Evolutionary conservation across 1,140 invertebrate species (phyloP), one percentile per base, ranked within the genome.

Genomic region (Cotesia glomerata): DNA sequence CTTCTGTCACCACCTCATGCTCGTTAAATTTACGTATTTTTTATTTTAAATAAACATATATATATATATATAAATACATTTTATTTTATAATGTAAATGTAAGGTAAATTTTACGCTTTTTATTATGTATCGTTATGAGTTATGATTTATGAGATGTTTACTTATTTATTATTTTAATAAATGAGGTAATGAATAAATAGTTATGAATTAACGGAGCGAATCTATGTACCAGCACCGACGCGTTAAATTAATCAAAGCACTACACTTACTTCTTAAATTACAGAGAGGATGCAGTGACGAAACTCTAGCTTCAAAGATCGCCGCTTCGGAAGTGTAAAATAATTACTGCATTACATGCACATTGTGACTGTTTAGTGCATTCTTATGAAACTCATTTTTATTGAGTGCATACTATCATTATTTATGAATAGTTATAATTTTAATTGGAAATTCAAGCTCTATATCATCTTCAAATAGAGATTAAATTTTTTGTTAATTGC

Each of bases 241-340:
- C 73, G 73, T 74, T 61, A 70, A 74, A 68, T 74, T 74, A 74
- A 74, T 74, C 54, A 69, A 74, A 54, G 73, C 54, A 32, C 61
- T 63, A 18, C 63, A 26, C 58, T 36, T 69, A 34, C 36, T 32
- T 32, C 14, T 69, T 59, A 39, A 59, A 36, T 13, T 71, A 80
- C 78, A 81, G 80, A 79, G 72, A 80, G 80, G 79, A 81, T 80
- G 80, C 80, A 81, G 74, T 74, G 75, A 76, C 75, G 77, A 76
- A 75, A 76, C 74, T 77, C 80, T 78, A 80, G 78, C 79, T 81
- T 82, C 81, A 75, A 79, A 81, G 80, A 81, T 80, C 77, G 75
- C 79, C 73, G 71, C 39, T 51, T 69, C 59, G 65, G 71, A 39
- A 51, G 16, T 52, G 54, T 61, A 35, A 16, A 32, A 62, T 68